Percentiles rank a stretch among this genome's conserved stretches.
phyloP scores from a whole-genome alignment of 2,797 vertebrate genomes.

The Antennarius maculatus region DNA sequence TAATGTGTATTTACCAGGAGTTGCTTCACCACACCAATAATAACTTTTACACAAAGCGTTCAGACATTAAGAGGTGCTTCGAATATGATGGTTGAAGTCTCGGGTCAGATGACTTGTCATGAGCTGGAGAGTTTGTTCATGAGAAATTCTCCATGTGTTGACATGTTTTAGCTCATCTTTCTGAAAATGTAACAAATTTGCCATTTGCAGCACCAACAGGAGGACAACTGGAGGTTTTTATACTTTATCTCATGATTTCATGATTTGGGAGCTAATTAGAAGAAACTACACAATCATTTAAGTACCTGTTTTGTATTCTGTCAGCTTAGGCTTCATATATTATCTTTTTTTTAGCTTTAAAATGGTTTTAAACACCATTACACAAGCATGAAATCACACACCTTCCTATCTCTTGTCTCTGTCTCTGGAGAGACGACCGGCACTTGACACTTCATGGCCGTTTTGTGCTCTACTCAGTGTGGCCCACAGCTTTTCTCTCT shows the following conservation, averaged over 20 bases:
- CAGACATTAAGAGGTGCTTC: too few relatives aligned
- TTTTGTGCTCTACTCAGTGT: constrained; percentile 33
- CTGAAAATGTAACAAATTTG: not conserved
- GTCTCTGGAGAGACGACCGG: constrained; percentile 29
- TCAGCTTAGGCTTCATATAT: not conserved
- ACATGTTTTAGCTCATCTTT: not conserved
- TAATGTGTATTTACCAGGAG: not conserved
- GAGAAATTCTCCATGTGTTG: not conserved
- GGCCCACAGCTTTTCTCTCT: constrained; percentile 21
- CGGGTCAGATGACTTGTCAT: not conserved
- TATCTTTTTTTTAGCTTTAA: not conserved
- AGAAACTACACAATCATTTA: not conserved
- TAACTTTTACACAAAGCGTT: not conserved
- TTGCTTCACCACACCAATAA: not conserved
- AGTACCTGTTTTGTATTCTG: not conserved
- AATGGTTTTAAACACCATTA: not conserved
- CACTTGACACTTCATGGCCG: constrained; percentile 57
- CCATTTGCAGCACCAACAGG: not conserved
- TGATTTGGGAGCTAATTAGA: constrained; percentile 13
- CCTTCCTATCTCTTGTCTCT: constrained; percentile 27
- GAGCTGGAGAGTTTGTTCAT: not conserved
- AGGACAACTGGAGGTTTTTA: not conserved
- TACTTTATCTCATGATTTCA: not conserved
- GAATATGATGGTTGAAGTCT: not conserved
- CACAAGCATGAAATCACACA: not conserved